Conservation (phyloP, 2,797 vertebrate species). For the Erethizon dorsatum region DNA sequence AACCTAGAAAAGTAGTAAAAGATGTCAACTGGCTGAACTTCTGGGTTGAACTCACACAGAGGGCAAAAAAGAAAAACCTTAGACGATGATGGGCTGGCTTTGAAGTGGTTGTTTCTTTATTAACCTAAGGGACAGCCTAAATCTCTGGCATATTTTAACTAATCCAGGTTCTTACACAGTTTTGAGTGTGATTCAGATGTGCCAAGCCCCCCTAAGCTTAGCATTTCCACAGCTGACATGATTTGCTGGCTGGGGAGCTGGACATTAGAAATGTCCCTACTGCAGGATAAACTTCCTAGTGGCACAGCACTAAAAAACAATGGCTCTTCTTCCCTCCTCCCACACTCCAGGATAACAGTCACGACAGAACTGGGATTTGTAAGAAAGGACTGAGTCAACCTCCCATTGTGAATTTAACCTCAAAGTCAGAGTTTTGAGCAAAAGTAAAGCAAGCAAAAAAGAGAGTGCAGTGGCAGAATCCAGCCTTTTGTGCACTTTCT, state of each 20-base stretch:
- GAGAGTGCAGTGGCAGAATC: background rate
- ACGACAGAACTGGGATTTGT: background rate
- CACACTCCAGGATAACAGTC: background rate
- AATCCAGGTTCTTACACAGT: slow-evolving; percentile 73
- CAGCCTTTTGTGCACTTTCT: background rate
- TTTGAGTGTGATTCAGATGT: slow-evolving; percentile 66
- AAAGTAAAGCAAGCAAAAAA: slow-evolving; percentile 48
- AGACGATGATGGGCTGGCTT: slow-evolving; percentile 43
- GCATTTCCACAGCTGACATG: slow-evolving; percentile 71
- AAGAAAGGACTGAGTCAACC: background rate
- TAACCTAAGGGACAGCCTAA: slow-evolving; percentile 59
- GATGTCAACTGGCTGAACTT: background rate
- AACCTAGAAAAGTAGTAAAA: background rate
- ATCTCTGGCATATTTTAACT: slow-evolving; percentile 76
- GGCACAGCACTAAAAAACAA: background rate
- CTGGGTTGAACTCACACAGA: slow-evolving; percentile 22
- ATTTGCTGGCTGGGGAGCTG: slow-evolving; percentile 34
- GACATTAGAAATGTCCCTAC: slow-evolving; percentile 30
- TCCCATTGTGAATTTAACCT: background rate
- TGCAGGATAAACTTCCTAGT: background rate
- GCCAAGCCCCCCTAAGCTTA: slow-evolving; percentile 23
- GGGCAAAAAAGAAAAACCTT: background rate
- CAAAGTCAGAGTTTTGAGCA: slow-evolving; percentile 27
- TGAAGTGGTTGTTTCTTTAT: slow-evolving; percentile 66
- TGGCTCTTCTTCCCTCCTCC: background rate